Evolutionary conservation across 2,888 invertebrate species (phyloP).

Genomic region (Hypomecis punctinalis): DNA sequence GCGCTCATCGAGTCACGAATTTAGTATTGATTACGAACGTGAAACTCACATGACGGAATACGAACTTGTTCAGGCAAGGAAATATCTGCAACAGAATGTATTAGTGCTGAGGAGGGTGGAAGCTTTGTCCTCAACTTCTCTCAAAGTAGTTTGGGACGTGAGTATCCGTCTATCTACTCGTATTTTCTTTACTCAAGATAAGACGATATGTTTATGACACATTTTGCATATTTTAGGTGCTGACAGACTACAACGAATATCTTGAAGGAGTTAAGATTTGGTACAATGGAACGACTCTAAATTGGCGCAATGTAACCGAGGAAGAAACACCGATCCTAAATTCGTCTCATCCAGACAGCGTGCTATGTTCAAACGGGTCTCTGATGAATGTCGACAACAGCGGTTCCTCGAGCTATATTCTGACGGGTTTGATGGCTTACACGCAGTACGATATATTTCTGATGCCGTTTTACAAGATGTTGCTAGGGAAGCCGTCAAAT

Average conservation of each 20-base stretch:
- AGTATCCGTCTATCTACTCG: slow-evolving; percentile 61
- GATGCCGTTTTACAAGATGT: slow-evolving; percentile 94
- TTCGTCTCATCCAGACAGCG: slow-evolving; percentile 59
- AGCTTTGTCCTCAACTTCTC: slow-evolving; percentile 90
- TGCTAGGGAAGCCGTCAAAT: slow-evolving; percentile 97
- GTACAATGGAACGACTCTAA: slow-evolving; percentile 78
- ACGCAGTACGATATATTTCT: slow-evolving; percentile 97
- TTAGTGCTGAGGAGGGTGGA: slow-evolving; percentile 89
- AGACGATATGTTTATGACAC: slow-evolving; percentile 28
- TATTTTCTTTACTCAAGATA: slow-evolving; percentile 25
- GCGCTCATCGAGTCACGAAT: slow-evolving; percentile 63
- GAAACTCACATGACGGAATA: slow-evolving; percentile 87
- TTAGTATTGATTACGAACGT: slow-evolving; percentile 68
- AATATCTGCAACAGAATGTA: slow-evolving; percentile 91
- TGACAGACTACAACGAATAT: slow-evolving; percentile 83
- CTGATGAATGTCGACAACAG: slow-evolving; percentile 89
- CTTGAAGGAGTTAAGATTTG: slow-evolving; percentile 89
- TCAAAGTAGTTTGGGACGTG: slow-evolving; percentile 93
- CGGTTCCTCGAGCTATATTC: slow-evolving; percentile 89
- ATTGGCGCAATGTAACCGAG: slow-evolving; percentile 74
- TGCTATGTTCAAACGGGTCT: slow-evolving; percentile 84
- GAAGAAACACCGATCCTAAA: slow-evolving; percentile 66
- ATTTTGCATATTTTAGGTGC: slow-evolving; percentile 64
- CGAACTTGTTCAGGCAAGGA: slow-evolving; percentile 91
- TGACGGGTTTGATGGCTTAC: slow-evolving; percentile 92